Evolutionary conservation across 1,140 invertebrate genomes (phyloP).

Genomic region (Scaptomyza montana): DNA sequence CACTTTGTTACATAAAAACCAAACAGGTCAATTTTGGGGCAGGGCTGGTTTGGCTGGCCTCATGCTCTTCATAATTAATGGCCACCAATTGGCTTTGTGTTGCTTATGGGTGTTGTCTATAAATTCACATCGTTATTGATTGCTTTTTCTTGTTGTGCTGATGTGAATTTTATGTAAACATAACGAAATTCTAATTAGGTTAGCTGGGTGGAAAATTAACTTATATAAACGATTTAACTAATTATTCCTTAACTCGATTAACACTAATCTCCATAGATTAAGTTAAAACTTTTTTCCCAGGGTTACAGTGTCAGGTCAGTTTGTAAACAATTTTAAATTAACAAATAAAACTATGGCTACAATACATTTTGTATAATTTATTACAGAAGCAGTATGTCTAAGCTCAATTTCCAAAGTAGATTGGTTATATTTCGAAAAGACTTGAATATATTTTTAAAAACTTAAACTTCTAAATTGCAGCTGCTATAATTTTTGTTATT

Average conservation of each 20-base stretch:
- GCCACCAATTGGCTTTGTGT: constrained; percentile 59
- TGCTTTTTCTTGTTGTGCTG: neutral
- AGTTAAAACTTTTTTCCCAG: neutral
- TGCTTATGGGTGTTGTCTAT: constrained; percentile 56
- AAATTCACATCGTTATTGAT: constrained; percentile 50
- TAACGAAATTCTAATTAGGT: constrained; percentile 23
- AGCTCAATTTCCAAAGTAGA: too few species aligned
- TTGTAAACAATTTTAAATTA: too few species aligned
- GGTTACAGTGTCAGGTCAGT: too few species aligned
- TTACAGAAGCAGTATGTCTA: too few species aligned
- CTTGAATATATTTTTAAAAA: too few species aligned
- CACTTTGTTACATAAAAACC: constrained; percentile 67
- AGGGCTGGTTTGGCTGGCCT: constrained; percentile 1
- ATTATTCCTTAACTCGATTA: constrained; percentile 2
- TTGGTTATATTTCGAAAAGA: too few species aligned
- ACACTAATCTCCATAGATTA: neutral
- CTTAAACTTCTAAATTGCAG: too few species aligned
- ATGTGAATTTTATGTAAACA: constrained; percentile 4
- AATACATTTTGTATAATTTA: too few species aligned
- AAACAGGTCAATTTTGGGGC: constrained; percentile 44
- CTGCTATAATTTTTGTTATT: neutral
- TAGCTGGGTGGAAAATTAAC: constrained; percentile 1
- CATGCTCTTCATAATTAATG: constrained; percentile 61
- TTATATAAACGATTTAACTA: neutral
- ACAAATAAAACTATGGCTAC: too few species aligned